A percentile compares a stretch with the other conserved stretches of the same genome.
phyloP scores from a whole-genome alignment of 2,797 vertebrate species.

The Enteromius argenteus region DNA sequence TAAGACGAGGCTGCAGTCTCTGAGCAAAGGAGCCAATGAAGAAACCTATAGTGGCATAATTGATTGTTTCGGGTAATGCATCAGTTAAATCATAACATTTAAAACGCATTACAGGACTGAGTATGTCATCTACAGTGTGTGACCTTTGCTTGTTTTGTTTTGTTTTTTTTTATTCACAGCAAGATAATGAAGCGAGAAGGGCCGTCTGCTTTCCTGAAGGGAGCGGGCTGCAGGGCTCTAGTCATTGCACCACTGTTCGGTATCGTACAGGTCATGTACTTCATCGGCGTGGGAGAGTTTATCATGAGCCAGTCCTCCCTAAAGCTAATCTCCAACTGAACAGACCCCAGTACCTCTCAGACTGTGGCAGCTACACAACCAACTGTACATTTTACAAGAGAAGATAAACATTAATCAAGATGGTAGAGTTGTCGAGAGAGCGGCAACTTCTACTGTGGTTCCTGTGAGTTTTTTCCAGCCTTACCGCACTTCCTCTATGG shows the following conservation, averaged over 20 bases:
- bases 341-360: neutral
- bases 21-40: constrained; percentile 82
- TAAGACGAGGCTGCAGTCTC: constrained; percentile 85
- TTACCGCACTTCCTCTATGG: constrained; percentile 72
- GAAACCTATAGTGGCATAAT: constrained; percentile 82
- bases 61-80: constrained; percentile 79
- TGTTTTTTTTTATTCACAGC: constrained; percentile 64
- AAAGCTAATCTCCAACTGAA: constrained; percentile 67
- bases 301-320: constrained; percentile 79
- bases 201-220: constrained; percentile 84
- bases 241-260: constrained; percentile 88
- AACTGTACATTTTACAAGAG: constrained; percentile 59
- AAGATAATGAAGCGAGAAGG: constrained; percentile 85
- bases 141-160: neutral
- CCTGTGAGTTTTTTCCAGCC: constrained; percentile 57
- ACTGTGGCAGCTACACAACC: constrained; percentile 69
- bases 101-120: neutral
- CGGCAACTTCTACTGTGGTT: constrained; percentile 21
- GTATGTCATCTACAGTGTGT: neutral
- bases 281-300: constrained; percentile 83
- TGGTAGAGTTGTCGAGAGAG: constrained; percentile 34
- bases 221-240: constrained; percentile 82
- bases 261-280: constrained; percentile 88
- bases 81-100: neutral
- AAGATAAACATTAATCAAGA: constrained; percentile 16